Percentiles rank a stretch among this genome's conserved stretches.
These are phyloP conservation scores for Spilogale gracilis DNA, from an alignment of 2,113 vertebrate genomes.

Conservation along the genomic window DNA sequence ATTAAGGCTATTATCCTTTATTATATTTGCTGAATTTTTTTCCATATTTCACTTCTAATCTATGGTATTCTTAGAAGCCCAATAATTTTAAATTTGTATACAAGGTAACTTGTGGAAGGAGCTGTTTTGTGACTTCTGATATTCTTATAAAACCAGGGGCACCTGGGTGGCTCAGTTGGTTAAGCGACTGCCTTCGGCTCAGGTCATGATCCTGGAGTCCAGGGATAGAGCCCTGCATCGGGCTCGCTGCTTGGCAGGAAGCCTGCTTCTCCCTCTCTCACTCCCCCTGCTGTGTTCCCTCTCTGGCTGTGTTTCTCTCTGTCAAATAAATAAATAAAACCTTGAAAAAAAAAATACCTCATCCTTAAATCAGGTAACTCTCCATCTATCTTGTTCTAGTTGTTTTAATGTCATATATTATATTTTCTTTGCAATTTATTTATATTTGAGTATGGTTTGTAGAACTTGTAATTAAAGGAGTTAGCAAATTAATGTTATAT, in stretches of 20 bases:
- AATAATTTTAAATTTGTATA: not conserved
- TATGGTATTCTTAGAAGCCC: not conserved
- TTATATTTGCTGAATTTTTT: not conserved
- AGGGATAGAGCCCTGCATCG: too few species aligned
- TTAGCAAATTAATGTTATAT: not conserved
- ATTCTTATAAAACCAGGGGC: not conserved
- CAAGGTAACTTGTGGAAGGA: not conserved
- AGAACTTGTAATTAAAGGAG: not conserved
- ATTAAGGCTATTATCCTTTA: not conserved
- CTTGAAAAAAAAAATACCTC: not conserved
- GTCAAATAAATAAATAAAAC: too few species aligned
- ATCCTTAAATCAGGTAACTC: not conserved
- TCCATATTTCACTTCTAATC: not conserved
- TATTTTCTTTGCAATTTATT: not conserved
- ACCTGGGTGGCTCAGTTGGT: too few species aligned
- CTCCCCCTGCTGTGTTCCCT: too few species aligned
- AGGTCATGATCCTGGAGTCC: too few species aligned
- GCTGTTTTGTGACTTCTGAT: not conserved
- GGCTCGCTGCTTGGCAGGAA: too few species aligned
- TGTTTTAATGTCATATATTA: conserved; percentile 5
- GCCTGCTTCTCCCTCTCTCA: too few species aligned
- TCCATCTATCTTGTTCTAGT: not conserved
- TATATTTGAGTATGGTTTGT: not conserved
- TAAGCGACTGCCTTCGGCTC: too few species aligned
- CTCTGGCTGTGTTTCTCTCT: too few species aligned